phyloP scores from a whole-genome alignment of 2,113 vertebrate genomes.

The Eublepharis macularius region DNA sequence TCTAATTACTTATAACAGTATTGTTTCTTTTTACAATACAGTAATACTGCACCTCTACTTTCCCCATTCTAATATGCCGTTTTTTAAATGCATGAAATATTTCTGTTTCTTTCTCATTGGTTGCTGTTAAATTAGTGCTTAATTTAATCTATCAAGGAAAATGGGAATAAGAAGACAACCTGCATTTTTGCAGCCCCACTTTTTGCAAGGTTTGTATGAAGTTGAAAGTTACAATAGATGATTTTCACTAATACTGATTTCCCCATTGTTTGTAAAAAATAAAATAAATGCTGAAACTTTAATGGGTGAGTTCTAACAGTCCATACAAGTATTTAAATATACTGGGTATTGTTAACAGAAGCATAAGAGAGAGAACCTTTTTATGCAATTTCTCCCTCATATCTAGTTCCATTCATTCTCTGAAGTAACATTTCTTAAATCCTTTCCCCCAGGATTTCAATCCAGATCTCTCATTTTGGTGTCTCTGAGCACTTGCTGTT shows the following conservation, averaged over 20 bases:
- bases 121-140: neutral
- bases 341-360: slow-evolving; percentile 33
- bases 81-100: neutral
- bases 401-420: neutral
- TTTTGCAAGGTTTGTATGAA: neutral
- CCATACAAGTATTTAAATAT: neutral
- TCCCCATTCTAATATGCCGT: neutral
- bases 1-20: neutral
- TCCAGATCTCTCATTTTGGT: slow-evolving; percentile 48
- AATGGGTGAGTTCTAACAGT: neutral
- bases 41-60: neutral
- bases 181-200: neutral
- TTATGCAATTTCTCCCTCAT: neutral
- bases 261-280: slow-evolving; percentile 23
- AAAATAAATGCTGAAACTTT: slow-evolving; percentile 33
- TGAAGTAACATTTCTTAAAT: neutral
- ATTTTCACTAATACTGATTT: slow-evolving; percentile 2
- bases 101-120: neutral
- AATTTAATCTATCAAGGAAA: neutral
- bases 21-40: neutral
- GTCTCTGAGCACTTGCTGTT: slow-evolving; percentile 55
- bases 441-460: slow-evolving; percentile 44
- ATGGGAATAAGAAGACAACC: neutral
- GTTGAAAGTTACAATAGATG: slow-evolving; percentile 10
- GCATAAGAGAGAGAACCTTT: slow-evolving; percentile 22